A percentile compares a stretch with the other conserved stretches of the same genome.
Evolutionary conservation across 1,140 invertebrate species (phyloP).

Genomic region (Eupeodes corollae): DNA sequence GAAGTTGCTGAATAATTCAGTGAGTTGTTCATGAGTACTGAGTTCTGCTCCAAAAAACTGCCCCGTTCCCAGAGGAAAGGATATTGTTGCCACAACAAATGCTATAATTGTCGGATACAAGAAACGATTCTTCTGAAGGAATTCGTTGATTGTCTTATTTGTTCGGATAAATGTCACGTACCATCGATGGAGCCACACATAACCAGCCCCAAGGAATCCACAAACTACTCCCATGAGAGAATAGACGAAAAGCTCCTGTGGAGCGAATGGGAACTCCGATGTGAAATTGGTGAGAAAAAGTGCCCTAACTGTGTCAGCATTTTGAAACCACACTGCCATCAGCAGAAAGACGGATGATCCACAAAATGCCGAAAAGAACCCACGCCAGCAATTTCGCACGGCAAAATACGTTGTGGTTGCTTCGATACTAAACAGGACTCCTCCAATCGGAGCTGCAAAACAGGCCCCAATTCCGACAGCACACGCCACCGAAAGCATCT

Average conservation of each 20-base stretch:
- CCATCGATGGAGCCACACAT: slow-evolving; percentile 84
- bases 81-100: slow-evolving; percentile 66
- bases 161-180: slow-evolving; percentile 93
- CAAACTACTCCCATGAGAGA: slow-evolving; percentile 82
- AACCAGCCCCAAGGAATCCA: slow-evolving; percentile 83
- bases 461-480: slow-evolving; percentile 92
- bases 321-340: slow-evolving; percentile 88
- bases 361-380: slow-evolving; percentile 95
- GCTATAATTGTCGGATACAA: slow-evolving; percentile 82
- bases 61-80: slow-evolving; percentile 76
- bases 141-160: slow-evolving; percentile 82
- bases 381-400: slow-evolving; percentile 96
- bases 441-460: slow-evolving; percentile 91
- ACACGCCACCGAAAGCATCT: slow-evolving; percentile 92
- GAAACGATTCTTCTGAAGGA: slow-evolving; percentile 92
- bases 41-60: slow-evolving; percentile 82
- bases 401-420: slow-evolving; percentile 98
- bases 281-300: slow-evolving; percentile 91
- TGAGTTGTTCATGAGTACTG: slow-evolving; percentile 68
- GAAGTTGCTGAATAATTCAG: slow-evolving; percentile 88
- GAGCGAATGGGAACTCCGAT: slow-evolving; percentile 95
- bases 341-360: slow-evolving; percentile 91
- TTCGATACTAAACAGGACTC: slow-evolving; percentile 97
- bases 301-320: slow-evolving; percentile 88
- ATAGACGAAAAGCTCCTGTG: slow-evolving; percentile 93